Percentiles rank a stretch among this genome's conserved stretches.
phyloP scores from a whole-genome alignment of 2,797 vertebrate genomes.

The Gadopsis bispinosus region DNA sequence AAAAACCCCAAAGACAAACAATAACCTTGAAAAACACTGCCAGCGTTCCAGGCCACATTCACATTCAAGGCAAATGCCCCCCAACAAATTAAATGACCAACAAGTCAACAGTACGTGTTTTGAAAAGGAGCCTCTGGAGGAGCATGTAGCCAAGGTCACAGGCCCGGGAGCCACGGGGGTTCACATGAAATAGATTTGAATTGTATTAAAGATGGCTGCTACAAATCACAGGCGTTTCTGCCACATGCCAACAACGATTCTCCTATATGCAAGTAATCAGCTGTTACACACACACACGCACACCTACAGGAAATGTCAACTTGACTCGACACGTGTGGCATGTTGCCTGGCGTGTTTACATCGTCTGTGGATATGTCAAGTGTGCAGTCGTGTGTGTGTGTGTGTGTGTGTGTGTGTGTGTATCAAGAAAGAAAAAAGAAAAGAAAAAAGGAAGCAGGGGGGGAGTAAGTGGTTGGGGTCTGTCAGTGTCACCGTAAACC shows the following conservation, averaged over 20 bases:
- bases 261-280: conserved; percentile 65
- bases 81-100: conserved; percentile 77
- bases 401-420: neutral
- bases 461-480: conserved; percentile 55
- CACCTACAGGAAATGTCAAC: conserved; percentile 76
- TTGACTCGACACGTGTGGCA: conserved; percentile 43
- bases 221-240: conserved; percentile 62
- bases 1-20: conserved; percentile 55
- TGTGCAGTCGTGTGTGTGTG: conserved; percentile 40
- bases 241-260: conserved; percentile 64
- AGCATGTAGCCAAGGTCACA: conserved; percentile 70
- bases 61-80: conserved; percentile 71
- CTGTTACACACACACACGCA: conserved; percentile 65
- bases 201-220: conserved; percentile 75
- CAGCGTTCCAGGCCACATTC: conserved; percentile 55
- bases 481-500: conserved; percentile 68
- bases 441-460: neutral
- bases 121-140: conserved; percentile 75
- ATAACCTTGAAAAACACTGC: conserved; percentile 69
- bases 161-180: conserved; percentile 49
- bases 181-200: conserved; percentile 76
- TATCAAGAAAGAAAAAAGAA: conserved; percentile 2
- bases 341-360: conserved; percentile 30
- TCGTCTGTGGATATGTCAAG: conserved; percentile 44
- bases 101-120: conserved; percentile 76